phyloP scores from a whole-genome alignment of 2,113 vertebrate species.

The Monarcha castaneiventris region DNA sequence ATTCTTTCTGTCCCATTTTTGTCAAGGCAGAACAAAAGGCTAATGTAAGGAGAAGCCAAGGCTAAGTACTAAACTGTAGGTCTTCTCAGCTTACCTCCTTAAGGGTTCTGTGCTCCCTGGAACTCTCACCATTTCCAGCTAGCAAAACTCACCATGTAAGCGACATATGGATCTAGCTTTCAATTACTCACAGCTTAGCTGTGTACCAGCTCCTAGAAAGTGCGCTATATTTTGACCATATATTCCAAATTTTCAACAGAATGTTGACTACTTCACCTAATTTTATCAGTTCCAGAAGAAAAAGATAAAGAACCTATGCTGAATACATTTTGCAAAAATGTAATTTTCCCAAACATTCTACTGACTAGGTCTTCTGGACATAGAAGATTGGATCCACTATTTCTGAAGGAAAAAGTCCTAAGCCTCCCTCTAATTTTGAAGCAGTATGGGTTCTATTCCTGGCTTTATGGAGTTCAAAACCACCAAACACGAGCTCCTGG shows the following conservation, averaged over 20 bases:
- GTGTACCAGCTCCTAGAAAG: neutral
- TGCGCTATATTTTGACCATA: neutral
- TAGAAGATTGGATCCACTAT: neutral
- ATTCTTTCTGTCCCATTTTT: neutral
- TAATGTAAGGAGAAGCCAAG: neutral
- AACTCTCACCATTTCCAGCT: neutral
- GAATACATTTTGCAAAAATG: neutral
- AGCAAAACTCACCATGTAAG: neutral
- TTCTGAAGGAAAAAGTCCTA: neutral
- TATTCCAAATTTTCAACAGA: neutral
- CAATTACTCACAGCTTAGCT: neutral
- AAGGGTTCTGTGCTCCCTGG: neutral
- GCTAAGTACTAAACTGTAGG: neutral
- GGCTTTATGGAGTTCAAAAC: neutral
- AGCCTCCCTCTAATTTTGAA: neutral
- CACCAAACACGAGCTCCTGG: neutral
- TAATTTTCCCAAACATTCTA: neutral
- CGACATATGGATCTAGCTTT: neutral
- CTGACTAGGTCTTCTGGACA: neutral
- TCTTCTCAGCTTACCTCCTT: neutral
- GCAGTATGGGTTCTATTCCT: neutral
- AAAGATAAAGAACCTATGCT: neutral
- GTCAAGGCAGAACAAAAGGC: neutral
- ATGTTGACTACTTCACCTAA: neutral
- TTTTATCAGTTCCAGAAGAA: neutral